Conservation (phyloP, 2,888 invertebrate genomes). For the Neria commutata region DNA sequence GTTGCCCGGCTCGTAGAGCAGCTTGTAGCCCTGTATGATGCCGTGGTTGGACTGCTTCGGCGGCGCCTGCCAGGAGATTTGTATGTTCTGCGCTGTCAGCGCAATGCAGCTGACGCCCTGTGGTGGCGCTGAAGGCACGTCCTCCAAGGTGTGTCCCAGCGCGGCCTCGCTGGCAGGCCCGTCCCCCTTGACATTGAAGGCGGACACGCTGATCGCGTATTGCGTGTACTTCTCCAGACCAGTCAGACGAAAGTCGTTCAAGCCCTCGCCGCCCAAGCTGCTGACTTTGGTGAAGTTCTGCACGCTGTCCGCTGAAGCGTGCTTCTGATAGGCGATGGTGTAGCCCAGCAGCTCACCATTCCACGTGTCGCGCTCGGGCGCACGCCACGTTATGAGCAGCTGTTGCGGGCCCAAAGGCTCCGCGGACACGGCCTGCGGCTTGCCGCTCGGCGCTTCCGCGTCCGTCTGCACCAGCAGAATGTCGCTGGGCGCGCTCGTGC, state of each 20-base stretch:
- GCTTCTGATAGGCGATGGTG: slow-evolving; percentile 66
- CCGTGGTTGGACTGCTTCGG: slow-evolving; percentile 71
- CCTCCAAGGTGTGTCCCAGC: slow-evolving; percentile 57
- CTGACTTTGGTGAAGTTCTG: slow-evolving; percentile 59
- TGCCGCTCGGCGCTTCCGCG: slow-evolving; percentile 72
- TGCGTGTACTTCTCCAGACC: slow-evolving; percentile 78
- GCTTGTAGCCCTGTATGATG: slow-evolving; percentile 77
- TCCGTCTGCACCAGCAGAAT: slow-evolving; percentile 66
- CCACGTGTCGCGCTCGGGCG: slow-evolving; percentile 74
- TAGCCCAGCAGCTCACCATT: slow-evolving; percentile 79
- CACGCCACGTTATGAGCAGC: slow-evolving; percentile 76
- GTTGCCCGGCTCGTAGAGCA: slow-evolving; percentile 69
- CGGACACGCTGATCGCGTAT: slow-evolving; percentile 78
- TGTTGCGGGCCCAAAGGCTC: slow-evolving; percentile 74
- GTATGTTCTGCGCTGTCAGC: slow-evolving; percentile 73
- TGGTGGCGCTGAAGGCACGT: slow-evolving; percentile 74
- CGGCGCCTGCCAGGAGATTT: slow-evolving; percentile 74
- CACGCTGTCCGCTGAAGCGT: slow-evolving; percentile 56
- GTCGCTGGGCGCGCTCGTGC: slow-evolving; percentile 68
- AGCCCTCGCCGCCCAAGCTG: slow-evolving; percentile 63
- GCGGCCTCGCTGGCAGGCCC: slow-evolving; percentile 76
- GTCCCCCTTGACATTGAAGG: slow-evolving; percentile 80
- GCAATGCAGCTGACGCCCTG: slow-evolving; percentile 71
- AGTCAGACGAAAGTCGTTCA: slow-evolving; percentile 68
- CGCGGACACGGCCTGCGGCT: slow-evolving; percentile 72